A percentile compares a stretch with the other conserved stretches of the same genome.
These are phyloP conservation scores for Phenganax marumi DNA, from an alignment of 92 coral and sea anemone genomes.

Conservation along the genomic window DNA sequence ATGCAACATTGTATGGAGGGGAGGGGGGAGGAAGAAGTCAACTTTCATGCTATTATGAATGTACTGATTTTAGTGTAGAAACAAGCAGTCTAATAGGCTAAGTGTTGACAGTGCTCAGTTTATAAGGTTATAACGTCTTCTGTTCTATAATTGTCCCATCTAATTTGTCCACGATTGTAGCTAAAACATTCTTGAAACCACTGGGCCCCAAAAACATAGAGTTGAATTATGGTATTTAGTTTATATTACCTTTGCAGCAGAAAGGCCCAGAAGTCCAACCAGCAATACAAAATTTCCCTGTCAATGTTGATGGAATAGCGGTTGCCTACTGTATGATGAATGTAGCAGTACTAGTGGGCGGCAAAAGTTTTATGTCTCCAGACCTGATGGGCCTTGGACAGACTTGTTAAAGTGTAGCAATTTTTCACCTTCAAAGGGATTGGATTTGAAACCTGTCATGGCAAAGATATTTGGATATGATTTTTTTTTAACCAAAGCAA, in stretches of 20 bases:
- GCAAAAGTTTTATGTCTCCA: no score
- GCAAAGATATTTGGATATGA: not conserved
- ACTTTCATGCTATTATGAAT: no score
- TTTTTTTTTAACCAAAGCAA: not conserved
- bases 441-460: not conserved
- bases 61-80: no score
- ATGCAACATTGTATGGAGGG: no score
- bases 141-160: no score
- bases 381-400: no score
- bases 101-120: no score
- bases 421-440: not conserved
- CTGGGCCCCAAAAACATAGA: constrained; percentile 24
- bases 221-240: constrained; percentile 46
- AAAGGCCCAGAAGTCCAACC: not conserved
- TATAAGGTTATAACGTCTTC: no score
- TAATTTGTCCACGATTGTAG: no score
- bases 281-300: constrained; percentile 16
- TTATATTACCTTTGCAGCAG: constrained; percentile 46
- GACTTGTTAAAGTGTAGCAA: no score
- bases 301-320: not conserved
- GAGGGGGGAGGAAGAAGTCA: no score
- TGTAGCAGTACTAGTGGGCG: not conserved
- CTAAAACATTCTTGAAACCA: constrained; percentile 36
- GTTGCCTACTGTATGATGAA: not conserved
- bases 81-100: no score